Evolutionary conservation across 2,888 invertebrate species (phyloP).

Genomic region (Stenichneumon culpator): DNA sequence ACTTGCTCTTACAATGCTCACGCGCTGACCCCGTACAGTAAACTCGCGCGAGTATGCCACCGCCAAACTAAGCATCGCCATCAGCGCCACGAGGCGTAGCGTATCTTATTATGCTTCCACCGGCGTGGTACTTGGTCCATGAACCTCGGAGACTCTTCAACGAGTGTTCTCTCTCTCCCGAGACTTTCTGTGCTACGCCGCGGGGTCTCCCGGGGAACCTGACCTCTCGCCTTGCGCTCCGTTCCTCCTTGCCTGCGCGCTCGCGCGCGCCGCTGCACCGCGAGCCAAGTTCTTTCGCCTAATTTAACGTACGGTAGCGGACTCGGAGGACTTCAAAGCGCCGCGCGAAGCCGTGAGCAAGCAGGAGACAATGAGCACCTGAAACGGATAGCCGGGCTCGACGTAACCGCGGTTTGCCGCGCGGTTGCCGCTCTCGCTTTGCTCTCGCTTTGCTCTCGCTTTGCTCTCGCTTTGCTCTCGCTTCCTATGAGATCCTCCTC

Average conservation of each 20-base stretch:
- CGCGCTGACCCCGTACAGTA: slow-evolving; percentile 73
- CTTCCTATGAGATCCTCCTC: slow-evolving; percentile 4
- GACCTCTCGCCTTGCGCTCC: slow-evolving; percentile 65
- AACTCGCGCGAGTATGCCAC: slow-evolving; percentile 11
- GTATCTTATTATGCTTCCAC: slow-evolving; percentile 30
- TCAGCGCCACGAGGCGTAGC: slow-evolving; percentile 22
- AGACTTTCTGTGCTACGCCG: slow-evolving; percentile 66
- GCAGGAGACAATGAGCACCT: slow-evolving; percentile 79
- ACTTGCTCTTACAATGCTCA: slow-evolving; percentile 69
- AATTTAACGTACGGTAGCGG: slow-evolving; percentile 81
- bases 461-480: slow-evolving; percentile 7
- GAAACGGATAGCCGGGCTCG: slow-evolving; percentile 79
- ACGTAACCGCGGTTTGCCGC: slow-evolving; percentile 61
- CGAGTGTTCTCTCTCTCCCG: slow-evolving; percentile 13
- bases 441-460: slow-evolving; percentile 25
- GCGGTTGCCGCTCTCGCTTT: slow-evolving; percentile 63
- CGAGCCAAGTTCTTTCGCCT: slow-evolving; percentile 76
- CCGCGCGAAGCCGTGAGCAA: slow-evolving; percentile 70
- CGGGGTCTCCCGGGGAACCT: slow-evolving; percentile 71
- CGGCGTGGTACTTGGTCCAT: slow-evolving; percentile 12
- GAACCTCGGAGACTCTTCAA: slow-evolving; percentile 21
- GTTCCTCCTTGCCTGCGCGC: slow-evolving; percentile 11
- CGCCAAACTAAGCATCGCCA: slow-evolving; percentile 33
- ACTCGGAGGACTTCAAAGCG: slow-evolving; percentile 75
- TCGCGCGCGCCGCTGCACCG: slow-evolving; percentile 41